A percentile compares a stretch with the other conserved stretches of the same genome.
Evolutionary conservation across 1,140 invertebrate genomes (phyloP).

Genomic region (Holotrichia oblita): DNA sequence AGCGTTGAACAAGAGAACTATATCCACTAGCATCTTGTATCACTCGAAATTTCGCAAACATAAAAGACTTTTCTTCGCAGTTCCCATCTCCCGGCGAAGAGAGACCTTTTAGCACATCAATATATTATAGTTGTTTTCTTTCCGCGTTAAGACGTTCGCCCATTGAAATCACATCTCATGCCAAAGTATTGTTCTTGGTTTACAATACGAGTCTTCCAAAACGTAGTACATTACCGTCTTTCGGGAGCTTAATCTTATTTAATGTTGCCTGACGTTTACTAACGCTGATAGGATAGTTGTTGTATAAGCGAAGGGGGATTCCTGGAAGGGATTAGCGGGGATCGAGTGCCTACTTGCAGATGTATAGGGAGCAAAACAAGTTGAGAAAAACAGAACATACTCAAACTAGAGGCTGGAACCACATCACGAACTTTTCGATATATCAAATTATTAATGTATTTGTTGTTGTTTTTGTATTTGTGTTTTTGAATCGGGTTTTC

Average conservation of each 20-base stretch:
- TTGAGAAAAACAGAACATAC: too few relatives aligned
- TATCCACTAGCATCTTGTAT: too few relatives aligned
- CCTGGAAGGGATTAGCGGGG: neutral
- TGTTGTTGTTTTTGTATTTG: neutral
- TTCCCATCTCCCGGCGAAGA: too few relatives aligned
- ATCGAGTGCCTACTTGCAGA: neutral
- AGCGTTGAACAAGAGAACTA: too few relatives aligned
- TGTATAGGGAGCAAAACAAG: too few relatives aligned
- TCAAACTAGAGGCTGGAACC: too few relatives aligned
- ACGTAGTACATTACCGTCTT: neutral
- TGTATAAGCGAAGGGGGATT: neutral
- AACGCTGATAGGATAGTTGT: neutral
- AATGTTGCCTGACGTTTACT: neutral
- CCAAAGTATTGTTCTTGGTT: neutral
- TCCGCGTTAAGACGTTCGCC: slow-evolving; percentile 3
- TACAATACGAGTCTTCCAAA: neutral
- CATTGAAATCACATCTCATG: slow-evolving; percentile 8
- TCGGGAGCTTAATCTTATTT: slow-evolving; percentile 1
- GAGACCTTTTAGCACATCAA: neutral
- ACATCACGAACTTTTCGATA: neutral
- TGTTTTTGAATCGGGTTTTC: neutral
- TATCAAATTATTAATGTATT: slow-evolving; percentile 14
- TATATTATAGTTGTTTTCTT: slow-evolving; percentile 21
- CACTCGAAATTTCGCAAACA: too few relatives aligned
- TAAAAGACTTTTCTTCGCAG: too few relatives aligned